Percentiles rank a stretch among this genome's conserved stretches.
phyloP scores from a whole-genome alignment of 2,797 vertebrate species.

The Ispidina lecontei region DNA sequence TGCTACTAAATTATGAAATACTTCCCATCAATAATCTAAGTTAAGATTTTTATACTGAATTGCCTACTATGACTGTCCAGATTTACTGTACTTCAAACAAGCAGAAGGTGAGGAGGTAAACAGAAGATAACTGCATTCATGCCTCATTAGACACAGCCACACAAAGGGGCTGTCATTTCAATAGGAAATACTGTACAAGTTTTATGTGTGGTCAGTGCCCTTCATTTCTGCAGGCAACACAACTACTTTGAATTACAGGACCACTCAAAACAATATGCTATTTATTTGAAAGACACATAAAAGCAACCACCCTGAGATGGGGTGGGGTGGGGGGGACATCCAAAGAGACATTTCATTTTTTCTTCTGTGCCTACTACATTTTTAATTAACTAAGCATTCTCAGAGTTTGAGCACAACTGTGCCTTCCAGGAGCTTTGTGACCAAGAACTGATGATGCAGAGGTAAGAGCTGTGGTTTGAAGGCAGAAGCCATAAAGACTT shows the following conservation, averaged over 20 bases:
- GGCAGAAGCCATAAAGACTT: not conserved
- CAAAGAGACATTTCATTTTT: not conserved
- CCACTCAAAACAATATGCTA: not conserved
- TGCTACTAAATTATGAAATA: slow-evolving; percentile 38
- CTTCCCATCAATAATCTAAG: slow-evolving; percentile 6
- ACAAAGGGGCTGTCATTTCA: slow-evolving; percentile 16
- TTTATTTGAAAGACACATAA: not conserved
- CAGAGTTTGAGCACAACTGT: not conserved
- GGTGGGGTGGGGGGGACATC: not conserved
- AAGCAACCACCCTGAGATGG: not conserved
- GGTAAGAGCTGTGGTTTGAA: not conserved
- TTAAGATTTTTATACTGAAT: not conserved
- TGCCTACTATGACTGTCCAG: slow-evolving; percentile 8
- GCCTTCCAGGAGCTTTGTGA: not conserved
- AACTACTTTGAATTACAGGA: not conserved
- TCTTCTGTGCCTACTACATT: not conserved
- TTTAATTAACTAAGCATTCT: not conserved
- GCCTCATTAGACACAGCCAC: slow-evolving; percentile 40
- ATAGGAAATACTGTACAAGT: not conserved
- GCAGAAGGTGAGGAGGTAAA: not conserved
- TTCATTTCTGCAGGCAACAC: not conserved
- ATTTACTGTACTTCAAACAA: slow-evolving; percentile 29
- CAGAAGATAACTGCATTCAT: not conserved
- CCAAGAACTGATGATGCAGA: not conserved
- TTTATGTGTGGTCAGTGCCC: rapidly evolving